Percentiles rank a stretch among this genome's conserved stretches.
Evolutionary conservation across 1,140 invertebrate species (phyloP).

Genomic region (Sitophilus oryzae): DNA sequence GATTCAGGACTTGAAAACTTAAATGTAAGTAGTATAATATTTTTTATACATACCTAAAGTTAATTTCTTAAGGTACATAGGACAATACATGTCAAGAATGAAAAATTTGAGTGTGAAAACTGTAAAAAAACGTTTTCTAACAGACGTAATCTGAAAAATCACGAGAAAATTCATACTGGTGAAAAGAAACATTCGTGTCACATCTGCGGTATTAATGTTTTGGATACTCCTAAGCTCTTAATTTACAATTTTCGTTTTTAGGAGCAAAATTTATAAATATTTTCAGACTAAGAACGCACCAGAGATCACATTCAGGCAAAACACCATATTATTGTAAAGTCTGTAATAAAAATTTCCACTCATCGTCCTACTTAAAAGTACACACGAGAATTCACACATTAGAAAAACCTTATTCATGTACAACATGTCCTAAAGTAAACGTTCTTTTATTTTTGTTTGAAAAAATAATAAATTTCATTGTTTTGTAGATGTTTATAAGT

Average conservation of each 20-base stretch:
- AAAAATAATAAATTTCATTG: neutral
- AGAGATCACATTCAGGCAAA: conserved; percentile 60
- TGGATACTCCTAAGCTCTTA: neutral
- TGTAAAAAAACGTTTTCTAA: conserved; percentile 42
- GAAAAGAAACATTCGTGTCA: conserved; percentile 64
- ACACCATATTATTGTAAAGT: conserved; percentile 57
- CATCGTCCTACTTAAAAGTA: conserved; percentile 74
- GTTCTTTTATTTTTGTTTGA: neutral
- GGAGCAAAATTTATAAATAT: conserved; percentile 37
- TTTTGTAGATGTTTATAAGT: conserved; percentile 35
- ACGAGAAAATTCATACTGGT: conserved; percentile 57
- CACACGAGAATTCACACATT: conserved; percentile 70
- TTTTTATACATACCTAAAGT: neutral
- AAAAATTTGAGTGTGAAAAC: conserved; percentile 53
- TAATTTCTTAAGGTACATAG: conserved; percentile 52
- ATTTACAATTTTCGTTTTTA: conserved; percentile 13
- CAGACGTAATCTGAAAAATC: conserved; percentile 45
- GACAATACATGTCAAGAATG: conserved; percentile 61
- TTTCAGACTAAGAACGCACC: conserved; percentile 33
- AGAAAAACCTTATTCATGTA: conserved; percentile 36
- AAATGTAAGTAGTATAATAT: neutral
- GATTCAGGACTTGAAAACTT: neutral
- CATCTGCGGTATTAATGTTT: conserved; percentile 50
- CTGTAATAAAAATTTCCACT: conserved; percentile 48
- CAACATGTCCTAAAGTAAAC: conserved; percentile 32